A percentile compares a stretch with the other conserved stretches of the same genome.
phyloP scores from a whole-genome alignment of 2,797 vertebrate genomes.

The Prionace glauca region DNA sequence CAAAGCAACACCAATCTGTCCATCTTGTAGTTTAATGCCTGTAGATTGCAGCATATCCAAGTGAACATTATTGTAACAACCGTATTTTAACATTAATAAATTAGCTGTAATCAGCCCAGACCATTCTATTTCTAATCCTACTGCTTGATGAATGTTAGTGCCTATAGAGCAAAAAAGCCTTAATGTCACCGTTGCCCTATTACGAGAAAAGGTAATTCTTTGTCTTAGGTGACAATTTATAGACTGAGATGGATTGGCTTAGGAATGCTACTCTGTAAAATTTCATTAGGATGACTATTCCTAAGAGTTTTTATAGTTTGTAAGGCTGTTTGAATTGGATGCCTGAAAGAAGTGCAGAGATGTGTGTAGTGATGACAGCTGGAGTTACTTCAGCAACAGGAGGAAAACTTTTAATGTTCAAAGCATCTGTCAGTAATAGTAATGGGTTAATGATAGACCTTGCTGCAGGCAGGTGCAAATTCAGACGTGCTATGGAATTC shows the following conservation, averaged over 20 bases:
- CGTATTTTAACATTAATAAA: not conserved
- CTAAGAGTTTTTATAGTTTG: conserved; percentile 15
- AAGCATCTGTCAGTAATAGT: not conserved
- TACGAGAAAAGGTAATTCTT: not conserved
- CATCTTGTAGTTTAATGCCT: not conserved
- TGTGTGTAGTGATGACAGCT: not conserved
- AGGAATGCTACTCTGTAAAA: not conserved
- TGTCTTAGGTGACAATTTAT: not conserved
- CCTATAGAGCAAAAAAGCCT: not conserved
- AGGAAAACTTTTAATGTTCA: not conserved
- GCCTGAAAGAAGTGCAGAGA: not conserved
- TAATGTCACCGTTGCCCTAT: too few species aligned
- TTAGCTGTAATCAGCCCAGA: not conserved
- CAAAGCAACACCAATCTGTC: not conserved
- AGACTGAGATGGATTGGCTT: not conserved
- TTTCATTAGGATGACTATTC: not conserved
- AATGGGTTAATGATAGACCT: conserved; percentile 13
- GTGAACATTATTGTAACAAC: not conserved
- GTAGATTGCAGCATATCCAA: not conserved
- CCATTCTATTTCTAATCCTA: not conserved
- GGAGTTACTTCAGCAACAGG: not conserved
- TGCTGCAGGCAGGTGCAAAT: conserved; percentile 5
- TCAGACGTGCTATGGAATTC: not conserved
- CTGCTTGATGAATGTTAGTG: not conserved
- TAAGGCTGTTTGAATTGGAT: conserved; percentile 4